Evolutionary conservation across 2,797 vertebrate species (phyloP).

Genomic region (Rhynchonycteris naso): DNA sequence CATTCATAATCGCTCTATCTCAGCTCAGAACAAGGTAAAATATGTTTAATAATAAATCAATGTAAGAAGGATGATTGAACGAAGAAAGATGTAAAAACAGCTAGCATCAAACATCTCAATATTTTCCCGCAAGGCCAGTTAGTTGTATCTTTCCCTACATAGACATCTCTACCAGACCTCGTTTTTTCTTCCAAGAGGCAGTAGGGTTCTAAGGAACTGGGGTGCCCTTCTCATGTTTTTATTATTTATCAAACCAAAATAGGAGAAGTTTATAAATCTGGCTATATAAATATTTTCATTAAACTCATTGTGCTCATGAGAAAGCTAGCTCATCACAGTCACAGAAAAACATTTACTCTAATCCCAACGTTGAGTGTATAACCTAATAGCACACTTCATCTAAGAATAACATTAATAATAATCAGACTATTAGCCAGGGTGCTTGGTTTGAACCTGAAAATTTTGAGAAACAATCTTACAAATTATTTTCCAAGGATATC

Average conservation of each 20-base stretch:
- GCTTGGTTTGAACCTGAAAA: conserved; percentile 83
- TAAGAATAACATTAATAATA: conserved; percentile 87
- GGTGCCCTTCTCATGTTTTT: neutral
- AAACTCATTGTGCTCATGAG: neutral
- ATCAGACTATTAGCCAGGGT: conserved; percentile 82
- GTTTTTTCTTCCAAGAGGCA: neutral
- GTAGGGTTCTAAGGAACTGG: neutral
- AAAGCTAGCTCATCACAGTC: conserved; percentile 41
- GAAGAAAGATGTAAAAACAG: neutral
- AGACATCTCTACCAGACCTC: neutral
- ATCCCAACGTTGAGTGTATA: conserved; percentile 76
- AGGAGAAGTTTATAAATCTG: conserved; percentile 26
- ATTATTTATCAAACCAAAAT: neutral
- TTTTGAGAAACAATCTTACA: conserved; percentile 86
- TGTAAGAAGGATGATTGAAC: neutral
- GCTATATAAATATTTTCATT: conserved; percentile 53
- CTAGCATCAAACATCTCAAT: neutral
- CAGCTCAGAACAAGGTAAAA: neutral
- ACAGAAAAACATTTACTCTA: conserved; percentile 62
- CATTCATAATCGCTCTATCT: neutral
- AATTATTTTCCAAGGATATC: conserved; percentile 88
- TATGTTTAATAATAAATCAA: neutral
- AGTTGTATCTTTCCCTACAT: rapidly evolving
- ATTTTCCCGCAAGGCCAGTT: neutral
- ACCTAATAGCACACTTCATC: conserved; percentile 67